These are phyloP conservation scores for Andrena cerasifolii DNA, from an alignment of 1,140 invertebrate genomes.

Conservation along the genomic window DNA sequence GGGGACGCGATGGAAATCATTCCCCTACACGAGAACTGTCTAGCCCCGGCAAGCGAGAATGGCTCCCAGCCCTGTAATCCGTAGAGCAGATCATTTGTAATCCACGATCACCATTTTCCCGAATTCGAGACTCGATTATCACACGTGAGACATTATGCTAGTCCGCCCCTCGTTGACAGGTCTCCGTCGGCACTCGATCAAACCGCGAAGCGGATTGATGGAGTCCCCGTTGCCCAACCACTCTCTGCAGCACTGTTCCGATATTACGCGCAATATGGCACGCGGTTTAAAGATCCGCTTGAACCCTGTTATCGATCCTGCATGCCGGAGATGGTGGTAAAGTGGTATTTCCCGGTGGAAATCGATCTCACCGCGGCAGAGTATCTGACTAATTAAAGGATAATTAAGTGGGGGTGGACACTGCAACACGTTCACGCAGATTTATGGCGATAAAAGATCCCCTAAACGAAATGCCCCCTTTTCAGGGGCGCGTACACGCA, in stretches of 20 bases:
- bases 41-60: not conserved
- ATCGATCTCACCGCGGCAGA: not conserved
- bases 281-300: constrained; percentile 26
- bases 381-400: not conserved
- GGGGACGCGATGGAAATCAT: constrained; percentile 38
- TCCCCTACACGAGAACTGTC: not conserved
- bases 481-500: no score
- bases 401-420: not conserved
- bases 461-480: no score
- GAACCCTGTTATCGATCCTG: constrained; percentile 20
- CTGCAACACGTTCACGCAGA: not conserved
- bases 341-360: not conserved
- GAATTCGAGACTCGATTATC: constrained; percentile 49
- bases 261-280: constrained; percentile 28
- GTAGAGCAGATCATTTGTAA: constrained; percentile 29
- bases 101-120: constrained; percentile 40
- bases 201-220: constrained; percentile 51
- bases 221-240: constrained; percentile 17
- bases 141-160: constrained; percentile 51
- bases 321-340: not conserved
- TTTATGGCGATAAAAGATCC: no score
- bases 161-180: constrained; percentile 33
- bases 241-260: not conserved
- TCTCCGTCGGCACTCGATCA: constrained; percentile 49
- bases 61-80: constrained; percentile 27